A percentile compares a stretch with the other conserved stretches of the same genome.
Evolutionary conservation across 2,888 invertebrate genomes (phyloP).

Genomic region (Eilema depressum): DNA sequence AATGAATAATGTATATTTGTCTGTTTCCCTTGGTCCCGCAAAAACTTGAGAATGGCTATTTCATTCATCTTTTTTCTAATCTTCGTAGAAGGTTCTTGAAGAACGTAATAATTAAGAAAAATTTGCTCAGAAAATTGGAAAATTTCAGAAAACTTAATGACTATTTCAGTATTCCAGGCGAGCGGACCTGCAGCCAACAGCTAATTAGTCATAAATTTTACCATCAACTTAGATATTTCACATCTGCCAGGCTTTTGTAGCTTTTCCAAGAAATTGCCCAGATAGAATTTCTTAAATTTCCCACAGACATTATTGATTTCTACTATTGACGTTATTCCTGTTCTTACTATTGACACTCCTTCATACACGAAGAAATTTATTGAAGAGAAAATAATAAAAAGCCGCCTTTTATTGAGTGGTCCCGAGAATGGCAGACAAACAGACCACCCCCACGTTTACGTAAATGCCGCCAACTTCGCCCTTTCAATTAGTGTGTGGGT

Average conservation of each 20-base stretch:
- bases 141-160: too few species aligned
- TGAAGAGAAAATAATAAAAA: slow-evolving; percentile 19
- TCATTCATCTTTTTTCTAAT: too few species aligned
- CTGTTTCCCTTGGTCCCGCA: too few species aligned
- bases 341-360: too few species aligned
- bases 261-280: too few species aligned
- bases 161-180: too few species aligned
- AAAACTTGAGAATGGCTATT: too few species aligned
- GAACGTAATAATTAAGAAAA: too few species aligned
- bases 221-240: neutral
- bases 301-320: neutral
- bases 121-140: too few species aligned
- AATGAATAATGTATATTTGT: too few species aligned
- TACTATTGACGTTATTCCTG: neutral
- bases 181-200: neutral
- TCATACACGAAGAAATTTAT: neutral
- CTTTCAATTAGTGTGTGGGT: slow-evolving; percentile 67
- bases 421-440: slow-evolving; percentile 58
- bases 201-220: neutral
- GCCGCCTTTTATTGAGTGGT: slow-evolving; percentile 33
- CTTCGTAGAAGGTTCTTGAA: too few species aligned
- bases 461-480: slow-evolving; percentile 70
- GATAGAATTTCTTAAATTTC: neutral
- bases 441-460: slow-evolving; percentile 64
- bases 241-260: too few species aligned